Percentiles rank a stretch among this genome's conserved stretches.
Conservation (phyloP, 37 sponge, comb jelly and placozoan species). For the Corticium candelabrum region DNA sequence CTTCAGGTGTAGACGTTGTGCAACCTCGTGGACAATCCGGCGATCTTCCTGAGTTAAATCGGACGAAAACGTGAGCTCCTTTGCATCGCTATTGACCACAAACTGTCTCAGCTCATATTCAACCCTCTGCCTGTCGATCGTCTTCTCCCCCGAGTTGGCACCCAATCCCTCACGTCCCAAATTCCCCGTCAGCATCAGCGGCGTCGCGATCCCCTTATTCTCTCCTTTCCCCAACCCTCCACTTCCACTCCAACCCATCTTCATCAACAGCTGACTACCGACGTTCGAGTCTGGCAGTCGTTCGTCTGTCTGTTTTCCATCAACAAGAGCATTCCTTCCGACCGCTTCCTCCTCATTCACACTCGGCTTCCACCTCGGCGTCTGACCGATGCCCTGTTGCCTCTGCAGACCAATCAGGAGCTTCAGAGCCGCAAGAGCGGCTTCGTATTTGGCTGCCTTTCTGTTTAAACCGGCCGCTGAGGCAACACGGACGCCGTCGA, state of each 20-base stretch:
- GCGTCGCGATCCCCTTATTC: neutral
- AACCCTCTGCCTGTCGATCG: neutral
- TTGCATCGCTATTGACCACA: neutral
- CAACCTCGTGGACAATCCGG: neutral
- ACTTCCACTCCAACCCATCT: neutral
- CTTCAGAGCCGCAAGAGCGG: neutral
- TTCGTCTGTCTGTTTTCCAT: neutral
- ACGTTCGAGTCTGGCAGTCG: neutral
- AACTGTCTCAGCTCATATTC: neutral
- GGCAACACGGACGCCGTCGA: neutral
- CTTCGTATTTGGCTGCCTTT: neutral
- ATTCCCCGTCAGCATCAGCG: neutral
- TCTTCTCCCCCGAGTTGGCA: neutral
- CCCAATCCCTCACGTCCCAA: neutral
- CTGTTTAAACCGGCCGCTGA: neutral
- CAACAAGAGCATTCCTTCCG: neutral
- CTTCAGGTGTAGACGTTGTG: neutral
- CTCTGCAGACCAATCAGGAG: neutral
- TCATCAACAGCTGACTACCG: neutral
- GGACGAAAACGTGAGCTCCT: neutral
- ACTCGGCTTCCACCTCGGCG: neutral
- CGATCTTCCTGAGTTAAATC: neutral
- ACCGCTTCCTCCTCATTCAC: neutral
- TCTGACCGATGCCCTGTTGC: neutral
- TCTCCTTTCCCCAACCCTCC: neutral